A percentile compares a stretch with the other conserved stretches of the same genome.
phyloP scores from a whole-genome alignment of 1,140 invertebrate species.

The Olivierus martensii region DNA sequence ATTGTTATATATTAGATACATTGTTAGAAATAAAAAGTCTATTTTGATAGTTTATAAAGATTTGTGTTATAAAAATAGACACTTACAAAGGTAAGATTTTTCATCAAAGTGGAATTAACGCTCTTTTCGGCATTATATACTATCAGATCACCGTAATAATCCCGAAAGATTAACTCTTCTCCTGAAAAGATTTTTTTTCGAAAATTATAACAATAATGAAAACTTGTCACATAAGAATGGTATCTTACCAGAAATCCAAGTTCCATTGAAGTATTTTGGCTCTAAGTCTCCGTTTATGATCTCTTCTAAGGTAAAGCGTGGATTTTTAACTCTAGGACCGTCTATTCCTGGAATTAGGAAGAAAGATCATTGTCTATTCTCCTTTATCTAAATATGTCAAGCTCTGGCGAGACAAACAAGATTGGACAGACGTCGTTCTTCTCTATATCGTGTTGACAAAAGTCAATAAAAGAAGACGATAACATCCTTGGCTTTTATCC shows the following conservation, averaged over 20 bases:
- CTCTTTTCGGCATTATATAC: conserved; percentile 56
- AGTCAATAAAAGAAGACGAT: too few relatives aligned
- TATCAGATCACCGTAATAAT: conserved; percentile 63
- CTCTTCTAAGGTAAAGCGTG: conserved; percentile 18
- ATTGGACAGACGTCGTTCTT: too few relatives aligned
- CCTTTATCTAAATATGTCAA: too few relatives aligned
- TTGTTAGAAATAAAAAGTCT: too few relatives aligned
- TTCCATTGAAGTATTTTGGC: conserved; percentile 16
- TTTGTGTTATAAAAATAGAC: conserved; percentile 5
- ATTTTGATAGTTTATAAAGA: too few relatives aligned
- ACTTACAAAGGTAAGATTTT: conserved; percentile 75
- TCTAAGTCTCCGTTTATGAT: conserved; percentile 14
- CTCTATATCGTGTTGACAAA: too few relatives aligned
- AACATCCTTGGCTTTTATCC: too few relatives aligned
- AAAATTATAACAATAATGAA: too few relatives aligned
- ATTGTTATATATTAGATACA: too few relatives aligned
- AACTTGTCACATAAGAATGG: too few relatives aligned
- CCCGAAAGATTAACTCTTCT: conserved; percentile 56
- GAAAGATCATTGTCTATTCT: too few relatives aligned
- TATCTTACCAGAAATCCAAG: conserved; percentile 20
- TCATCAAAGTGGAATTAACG: conserved; percentile 56
- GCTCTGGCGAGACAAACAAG: too few relatives aligned
- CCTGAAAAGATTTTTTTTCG: conserved; percentile 37
- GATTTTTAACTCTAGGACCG: conserved; percentile 16
- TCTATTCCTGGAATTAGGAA: conserved; percentile 9